Percentiles rank a stretch among this genome's conserved stretches.
Evolutionary conservation across 2,113 vertebrate species (phyloP).

Genomic region (Drymodes brunneopygia): DNA sequence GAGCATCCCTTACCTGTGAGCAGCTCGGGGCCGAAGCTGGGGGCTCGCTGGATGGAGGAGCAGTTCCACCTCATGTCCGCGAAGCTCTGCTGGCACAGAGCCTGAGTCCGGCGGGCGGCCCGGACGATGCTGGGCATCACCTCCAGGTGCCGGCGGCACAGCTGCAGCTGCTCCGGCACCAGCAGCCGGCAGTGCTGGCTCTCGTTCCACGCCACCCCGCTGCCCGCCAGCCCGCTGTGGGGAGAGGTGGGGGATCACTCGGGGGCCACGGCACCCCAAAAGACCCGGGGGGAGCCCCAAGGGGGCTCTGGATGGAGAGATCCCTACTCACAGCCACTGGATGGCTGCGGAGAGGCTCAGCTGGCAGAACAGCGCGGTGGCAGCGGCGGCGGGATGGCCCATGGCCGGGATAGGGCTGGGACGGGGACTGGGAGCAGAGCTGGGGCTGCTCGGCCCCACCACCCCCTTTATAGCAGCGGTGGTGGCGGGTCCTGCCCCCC

Average conservation of each 20-base stretch:
- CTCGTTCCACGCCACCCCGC: conserved; percentile 69
- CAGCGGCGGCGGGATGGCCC: not conserved
- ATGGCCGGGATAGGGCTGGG: not conserved
- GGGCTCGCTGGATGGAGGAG: conserved; percentile 67
- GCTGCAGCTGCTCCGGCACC: conserved; percentile 66
- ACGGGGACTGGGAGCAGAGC: accelerated
- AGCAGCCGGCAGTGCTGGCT: conserved; percentile 73
- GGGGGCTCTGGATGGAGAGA: not conserved
- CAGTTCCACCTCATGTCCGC: conserved; percentile 78
- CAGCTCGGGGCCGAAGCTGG: conserved; percentile 70
- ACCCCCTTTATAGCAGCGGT: not conserved
- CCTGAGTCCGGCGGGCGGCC: conserved; percentile 61
- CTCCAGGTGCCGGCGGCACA: conserved; percentile 76
- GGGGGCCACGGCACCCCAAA: accelerated
- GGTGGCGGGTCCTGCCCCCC: not conserved
- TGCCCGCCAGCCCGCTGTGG: conserved; percentile 63
- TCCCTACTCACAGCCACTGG: conserved; percentile 76
- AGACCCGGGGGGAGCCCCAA: not conserved
- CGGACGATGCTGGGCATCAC: conserved; percentile 72
- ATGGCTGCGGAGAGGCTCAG: conserved; percentile 47
- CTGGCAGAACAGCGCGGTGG: not conserved
- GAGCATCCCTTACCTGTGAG: conserved; percentile 47
- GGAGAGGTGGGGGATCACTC: not conserved
- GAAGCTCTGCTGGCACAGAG: conserved; percentile 66
- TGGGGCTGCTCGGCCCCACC: not conserved